Percentiles rank a stretch among this genome's conserved stretches.
phyloP scores from a whole-genome alignment of 1,140 invertebrate genomes.

The Venturia canescens region DNA sequence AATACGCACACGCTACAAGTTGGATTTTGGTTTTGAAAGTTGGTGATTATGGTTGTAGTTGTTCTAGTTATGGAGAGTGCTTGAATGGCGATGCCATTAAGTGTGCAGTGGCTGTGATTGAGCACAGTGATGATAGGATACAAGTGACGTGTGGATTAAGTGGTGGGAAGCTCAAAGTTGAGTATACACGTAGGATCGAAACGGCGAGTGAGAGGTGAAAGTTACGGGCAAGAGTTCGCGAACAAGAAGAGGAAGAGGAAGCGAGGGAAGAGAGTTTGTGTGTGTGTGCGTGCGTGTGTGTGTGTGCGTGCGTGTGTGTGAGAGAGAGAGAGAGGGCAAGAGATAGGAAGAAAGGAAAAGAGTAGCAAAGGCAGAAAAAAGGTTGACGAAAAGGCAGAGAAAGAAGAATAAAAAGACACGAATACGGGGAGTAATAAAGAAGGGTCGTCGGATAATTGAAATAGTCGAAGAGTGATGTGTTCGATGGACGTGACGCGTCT shows the following conservation, averaged over 20 bases:
- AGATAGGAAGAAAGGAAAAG: conserved; percentile 35
- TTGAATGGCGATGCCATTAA: not conserved
- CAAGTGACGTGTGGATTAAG: conserved; percentile 6
- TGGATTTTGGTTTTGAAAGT: not conserved
- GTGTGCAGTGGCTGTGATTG: conserved; percentile 23
- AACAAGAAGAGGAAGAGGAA: not conserved
- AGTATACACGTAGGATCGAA: not conserved
- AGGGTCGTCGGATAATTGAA: conserved; percentile 49
- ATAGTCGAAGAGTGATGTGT: conserved; percentile 72
- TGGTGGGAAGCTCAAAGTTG: conserved; percentile 13
- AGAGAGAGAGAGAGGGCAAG: conserved; percentile 9
- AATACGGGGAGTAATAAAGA: conserved; percentile 38
- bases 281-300: too few species aligned
- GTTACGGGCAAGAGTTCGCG: not conserved
- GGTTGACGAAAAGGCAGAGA: conserved; percentile 35
- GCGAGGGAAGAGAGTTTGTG: too few species aligned
- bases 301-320: too few species aligned
- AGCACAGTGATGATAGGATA: conserved; percentile 21
- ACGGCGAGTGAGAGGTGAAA: not conserved
- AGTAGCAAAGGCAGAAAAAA: not conserved
- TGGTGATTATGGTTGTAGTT: not conserved
- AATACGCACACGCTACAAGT: not conserved
- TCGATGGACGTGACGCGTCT: conserved; percentile 74
- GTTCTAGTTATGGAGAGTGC: not conserved
- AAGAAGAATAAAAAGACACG: not conserved